Conservation (phyloP, 1,140 invertebrate genomes). For the Choristoneura fumiferana region DNA sequence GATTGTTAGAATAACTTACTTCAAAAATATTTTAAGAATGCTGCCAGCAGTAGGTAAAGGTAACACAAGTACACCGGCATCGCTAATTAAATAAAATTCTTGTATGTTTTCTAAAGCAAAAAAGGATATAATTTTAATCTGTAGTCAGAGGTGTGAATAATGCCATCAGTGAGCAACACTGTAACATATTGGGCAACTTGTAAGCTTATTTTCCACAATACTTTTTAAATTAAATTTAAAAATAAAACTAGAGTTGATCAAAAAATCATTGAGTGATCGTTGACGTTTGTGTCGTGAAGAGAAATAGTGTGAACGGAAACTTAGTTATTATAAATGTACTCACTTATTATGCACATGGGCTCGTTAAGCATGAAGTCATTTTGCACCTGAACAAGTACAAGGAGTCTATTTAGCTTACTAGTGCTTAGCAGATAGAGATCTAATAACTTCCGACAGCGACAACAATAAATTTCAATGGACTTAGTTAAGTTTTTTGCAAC, state of each 20-base stretch:
- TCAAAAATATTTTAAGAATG: background rate
- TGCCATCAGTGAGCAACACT: slow-evolving; percentile 57
- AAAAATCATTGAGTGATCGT: background rate
- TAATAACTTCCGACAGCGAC: too few species aligned
- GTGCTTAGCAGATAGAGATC: too few species aligned
- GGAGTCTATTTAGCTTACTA: too few species aligned
- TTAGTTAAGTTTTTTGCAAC: too few species aligned
- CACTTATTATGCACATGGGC: background rate
- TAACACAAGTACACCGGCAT: slow-evolving; percentile 48
- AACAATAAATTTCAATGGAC: too few species aligned
- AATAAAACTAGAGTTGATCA: background rate
- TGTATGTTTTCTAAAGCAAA: slow-evolving; percentile 52
- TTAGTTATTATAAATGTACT: background rate
- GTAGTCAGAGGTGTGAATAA: slow-evolving; percentile 62
- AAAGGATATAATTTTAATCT: slow-evolving; percentile 54
- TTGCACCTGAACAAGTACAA: background rate
- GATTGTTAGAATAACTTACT: background rate
- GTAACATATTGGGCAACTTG: slow-evolving; percentile 59
- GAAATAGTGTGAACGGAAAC: slow-evolving; percentile 5
- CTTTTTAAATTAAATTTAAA: background rate
- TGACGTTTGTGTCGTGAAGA: background rate
- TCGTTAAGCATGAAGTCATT: slow-evolving; percentile 4
- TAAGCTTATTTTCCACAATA: slow-evolving; percentile 40
- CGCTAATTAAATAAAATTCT: slow-evolving; percentile 71
- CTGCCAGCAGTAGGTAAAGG: background rate